Evolutionary conservation across 2,113 vertebrate genomes (phyloP), one percentile per base, ranked within the genome.

Genomic region (Gracilinanus agilis): DNA sequence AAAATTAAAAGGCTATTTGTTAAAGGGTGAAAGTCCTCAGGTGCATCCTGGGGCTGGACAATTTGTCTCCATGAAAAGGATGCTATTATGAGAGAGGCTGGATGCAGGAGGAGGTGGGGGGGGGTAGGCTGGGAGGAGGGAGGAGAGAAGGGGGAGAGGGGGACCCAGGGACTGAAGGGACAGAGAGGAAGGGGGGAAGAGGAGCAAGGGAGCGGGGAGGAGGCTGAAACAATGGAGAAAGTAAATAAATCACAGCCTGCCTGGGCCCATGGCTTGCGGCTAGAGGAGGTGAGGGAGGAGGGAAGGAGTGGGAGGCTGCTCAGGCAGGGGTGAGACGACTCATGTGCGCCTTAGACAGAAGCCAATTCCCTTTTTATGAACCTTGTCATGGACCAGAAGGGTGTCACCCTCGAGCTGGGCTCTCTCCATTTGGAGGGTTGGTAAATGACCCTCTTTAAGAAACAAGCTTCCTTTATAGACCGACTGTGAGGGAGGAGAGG

Each of bases 1-100:
- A 99, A 99, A 99, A 99, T 99, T 99, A 99, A 99, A 99, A 99
- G 98, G 98, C 98, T 99, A 99, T 99, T 99, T 99, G 99, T 99
- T 99, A 99, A 98, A 99, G 98, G 98, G 98, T 98, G 98, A 98
- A 98, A 98, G 98, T 98, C 98, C 99, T 98, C 98, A 99, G 99
- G 98, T 99, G 99, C 98, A 97, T 98, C 98, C 98, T 97, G 97
- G 97, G 98, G 98, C 98, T 98, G 98, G 98, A 99, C 99, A 99
- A 99, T 99, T 99, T 99, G 98, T 99, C 98, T 99, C 98, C 96
- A 98, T 99, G 98, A 99, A 99, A 99, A 98, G 98, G 98, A 98
- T 97, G 98, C 98, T 98, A 99, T 99, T 99, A 99, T 98, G 97
- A 98, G 98, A 97, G 96, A 98, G 98, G 98, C 97, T 98, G 98